Evolutionary conservation across 37 sponge, comb jelly and placozoan species (phyloP).

Genomic region (Mnemiopsis leidyi): DNA sequence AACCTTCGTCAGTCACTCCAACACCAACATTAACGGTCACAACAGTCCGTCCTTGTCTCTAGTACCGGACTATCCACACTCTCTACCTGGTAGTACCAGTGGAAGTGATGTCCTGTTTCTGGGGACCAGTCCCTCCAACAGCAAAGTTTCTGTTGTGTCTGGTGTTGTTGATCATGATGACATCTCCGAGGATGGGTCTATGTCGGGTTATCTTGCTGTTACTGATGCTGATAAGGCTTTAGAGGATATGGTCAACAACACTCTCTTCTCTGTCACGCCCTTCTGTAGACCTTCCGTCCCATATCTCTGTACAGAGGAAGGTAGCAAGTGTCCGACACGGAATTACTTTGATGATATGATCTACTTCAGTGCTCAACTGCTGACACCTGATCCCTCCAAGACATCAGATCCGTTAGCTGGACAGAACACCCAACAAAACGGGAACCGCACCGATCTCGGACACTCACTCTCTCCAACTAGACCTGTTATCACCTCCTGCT

Average conservation of each 20-base stretch:
- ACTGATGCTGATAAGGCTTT: neutral
- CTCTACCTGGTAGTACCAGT: neutral
- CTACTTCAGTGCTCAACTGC: neutral
- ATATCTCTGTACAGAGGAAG: constrained; percentile 20
- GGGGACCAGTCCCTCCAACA: constrained; percentile 9
- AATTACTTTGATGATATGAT: constrained; percentile 26
- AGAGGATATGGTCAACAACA: neutral
- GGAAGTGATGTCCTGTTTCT: neutral
- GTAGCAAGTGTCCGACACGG: constrained; percentile 43
- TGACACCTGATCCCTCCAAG: neutral
- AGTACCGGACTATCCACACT: neutral
- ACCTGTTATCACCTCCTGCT: neutral
- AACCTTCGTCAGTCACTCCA: neutral
- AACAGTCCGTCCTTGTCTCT: neutral
- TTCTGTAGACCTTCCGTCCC: constrained; percentile 32
- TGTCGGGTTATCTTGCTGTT: neutral
- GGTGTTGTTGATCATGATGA: neutral
- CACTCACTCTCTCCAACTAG: neutral
- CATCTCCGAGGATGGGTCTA: neutral
- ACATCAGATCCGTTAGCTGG: neutral
- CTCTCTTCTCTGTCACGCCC: constrained; percentile 54
- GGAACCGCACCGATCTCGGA: neutral
- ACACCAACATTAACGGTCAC: neutral
- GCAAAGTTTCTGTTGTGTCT: neutral
- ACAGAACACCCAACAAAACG: neutral